phyloP scores from a whole-genome alignment of 2,888 invertebrate species.

The Ichneumoninae sp. region DNA sequence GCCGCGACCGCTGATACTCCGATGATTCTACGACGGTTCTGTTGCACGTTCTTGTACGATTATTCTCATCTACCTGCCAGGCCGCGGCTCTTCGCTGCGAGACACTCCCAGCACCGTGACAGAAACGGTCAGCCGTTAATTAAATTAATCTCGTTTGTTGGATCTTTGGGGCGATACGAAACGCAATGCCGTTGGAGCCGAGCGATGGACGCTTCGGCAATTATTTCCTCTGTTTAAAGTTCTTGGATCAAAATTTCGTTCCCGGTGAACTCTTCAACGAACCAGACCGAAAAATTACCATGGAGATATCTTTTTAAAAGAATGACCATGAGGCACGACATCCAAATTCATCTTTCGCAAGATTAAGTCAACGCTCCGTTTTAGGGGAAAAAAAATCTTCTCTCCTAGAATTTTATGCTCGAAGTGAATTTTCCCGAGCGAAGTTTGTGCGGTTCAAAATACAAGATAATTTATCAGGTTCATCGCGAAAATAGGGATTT shows the following conservation, averaged over 20 bases:
- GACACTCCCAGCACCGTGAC: slow-evolving; percentile 2
- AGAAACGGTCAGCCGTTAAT: slow-evolving; percentile 18
- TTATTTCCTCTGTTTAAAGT: background rate
- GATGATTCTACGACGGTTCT: background rate
- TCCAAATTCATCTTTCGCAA: no score
- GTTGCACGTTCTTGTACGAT: slow-evolving; percentile 10
- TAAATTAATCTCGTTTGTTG: slow-evolving; percentile 26
- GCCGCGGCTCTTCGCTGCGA: slow-evolving; percentile 12
- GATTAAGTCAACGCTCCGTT: no score
- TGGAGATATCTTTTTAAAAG: no score
- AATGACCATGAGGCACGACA: no score
- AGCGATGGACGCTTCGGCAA: background rate
- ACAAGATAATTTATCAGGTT: no score
- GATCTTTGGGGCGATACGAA: background rate
- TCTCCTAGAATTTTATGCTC: no score
- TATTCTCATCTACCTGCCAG: slow-evolving; percentile 13
- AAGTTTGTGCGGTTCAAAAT: no score
- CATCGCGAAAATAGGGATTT: no score
- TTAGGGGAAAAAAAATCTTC: no score
- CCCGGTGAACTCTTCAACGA: no score
- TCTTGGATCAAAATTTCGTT: background rate
- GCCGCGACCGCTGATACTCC: slow-evolving; percentile 27
- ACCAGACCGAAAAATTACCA: no score
- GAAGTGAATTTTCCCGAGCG: background rate
- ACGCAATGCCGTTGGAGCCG: background rate